These are phyloP conservation scores for Geopemphigus sp. DNA, from an alignment of 1,140 invertebrate genomes.

Conservation along the genomic window DNA sequence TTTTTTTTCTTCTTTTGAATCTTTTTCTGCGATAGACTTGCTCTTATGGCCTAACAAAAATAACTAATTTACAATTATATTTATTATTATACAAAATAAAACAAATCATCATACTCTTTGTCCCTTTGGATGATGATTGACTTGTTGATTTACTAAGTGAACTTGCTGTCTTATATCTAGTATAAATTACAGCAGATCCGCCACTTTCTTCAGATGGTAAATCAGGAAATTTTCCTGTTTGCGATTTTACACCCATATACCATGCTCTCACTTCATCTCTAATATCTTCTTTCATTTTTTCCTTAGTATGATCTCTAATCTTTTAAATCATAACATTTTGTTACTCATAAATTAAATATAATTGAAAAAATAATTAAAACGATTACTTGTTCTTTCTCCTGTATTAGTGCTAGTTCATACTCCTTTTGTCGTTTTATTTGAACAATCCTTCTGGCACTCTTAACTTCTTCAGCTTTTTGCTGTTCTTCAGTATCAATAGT, in stretches of 20 bases:
- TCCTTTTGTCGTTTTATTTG: conserved; percentile 63
- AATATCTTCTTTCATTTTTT: conserved; percentile 75
- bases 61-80: not conserved
- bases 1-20: conserved; percentile 58
- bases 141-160: conserved; percentile 74
- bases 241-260: conserved; percentile 74
- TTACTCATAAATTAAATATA: not conserved
- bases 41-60: conserved; percentile 29
- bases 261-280: conserved; percentile 80
- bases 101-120: conserved; percentile 59
- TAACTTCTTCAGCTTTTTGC: conserved; percentile 58
- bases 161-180: conserved; percentile 60
- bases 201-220: conserved; percentile 86
- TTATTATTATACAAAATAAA: not conserved
- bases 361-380: not conserved
- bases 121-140: conserved; percentile 70
- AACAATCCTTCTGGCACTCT: conserved; percentile 61
- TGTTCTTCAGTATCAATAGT: conserved; percentile 55
- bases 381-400: conserved; percentile 59
- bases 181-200: conserved; percentile 79
- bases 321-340: conserved; percentile 51
- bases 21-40: conserved; percentile 55
- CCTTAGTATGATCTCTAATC: conserved; percentile 64
- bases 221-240: conserved; percentile 85
- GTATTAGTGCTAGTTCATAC: conserved; percentile 63